These are phyloP conservation scores for Platycheirus albimanus DNA, from an alignment of 2,888 invertebrate species.

Conservation along the genomic window DNA sequence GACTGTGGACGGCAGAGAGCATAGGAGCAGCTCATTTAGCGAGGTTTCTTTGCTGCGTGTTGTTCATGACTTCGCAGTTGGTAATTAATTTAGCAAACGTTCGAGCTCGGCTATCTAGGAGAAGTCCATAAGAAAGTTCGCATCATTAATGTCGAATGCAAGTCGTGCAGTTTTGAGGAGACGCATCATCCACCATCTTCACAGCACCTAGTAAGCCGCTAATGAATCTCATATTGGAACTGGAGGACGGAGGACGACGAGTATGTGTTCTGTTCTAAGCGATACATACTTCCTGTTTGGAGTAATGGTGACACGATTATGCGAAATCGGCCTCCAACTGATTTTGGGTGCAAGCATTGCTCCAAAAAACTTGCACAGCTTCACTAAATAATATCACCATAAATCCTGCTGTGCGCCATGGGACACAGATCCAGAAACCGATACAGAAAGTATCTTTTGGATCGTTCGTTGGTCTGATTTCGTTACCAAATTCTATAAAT, in stretches of 20 bases:
- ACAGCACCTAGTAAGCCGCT: conserved; percentile 14
- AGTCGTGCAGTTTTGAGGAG: conserved; percentile 54
- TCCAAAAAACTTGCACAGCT: conserved; percentile 43
- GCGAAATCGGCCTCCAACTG: conserved; percentile 57
- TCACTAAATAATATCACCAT: conserved; percentile 58
- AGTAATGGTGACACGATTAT: conserved; percentile 50
- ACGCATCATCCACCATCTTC: too few relatives aligned
- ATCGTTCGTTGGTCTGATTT: conserved; percentile 43
- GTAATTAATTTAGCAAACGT: conserved; percentile 68
- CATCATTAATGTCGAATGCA: conserved; percentile 67
- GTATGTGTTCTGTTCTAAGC: conserved; percentile 28
- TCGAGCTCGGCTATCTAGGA: not conserved
- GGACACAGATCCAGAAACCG: conserved; percentile 36
- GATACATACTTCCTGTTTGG: conserved; percentile 55
- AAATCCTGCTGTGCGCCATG: conserved; percentile 62
- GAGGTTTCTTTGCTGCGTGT: conserved; percentile 32
- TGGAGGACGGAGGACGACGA: conserved; percentile 12
- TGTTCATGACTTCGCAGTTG: conserved; percentile 41
- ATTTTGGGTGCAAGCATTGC: conserved; percentile 51
- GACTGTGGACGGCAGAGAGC: conserved; percentile 16
- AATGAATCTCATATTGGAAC: conserved; percentile 50
- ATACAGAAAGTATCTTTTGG: conserved; percentile 23
- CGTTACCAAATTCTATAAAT: conserved; percentile 61
- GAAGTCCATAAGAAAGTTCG: conserved; percentile 21
- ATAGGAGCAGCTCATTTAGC: conserved; percentile 40